These are phyloP conservation scores for Xanthia togata DNA, from an alignment of 2,888 invertebrate genomes.

Conservation along the genomic window DNA sequence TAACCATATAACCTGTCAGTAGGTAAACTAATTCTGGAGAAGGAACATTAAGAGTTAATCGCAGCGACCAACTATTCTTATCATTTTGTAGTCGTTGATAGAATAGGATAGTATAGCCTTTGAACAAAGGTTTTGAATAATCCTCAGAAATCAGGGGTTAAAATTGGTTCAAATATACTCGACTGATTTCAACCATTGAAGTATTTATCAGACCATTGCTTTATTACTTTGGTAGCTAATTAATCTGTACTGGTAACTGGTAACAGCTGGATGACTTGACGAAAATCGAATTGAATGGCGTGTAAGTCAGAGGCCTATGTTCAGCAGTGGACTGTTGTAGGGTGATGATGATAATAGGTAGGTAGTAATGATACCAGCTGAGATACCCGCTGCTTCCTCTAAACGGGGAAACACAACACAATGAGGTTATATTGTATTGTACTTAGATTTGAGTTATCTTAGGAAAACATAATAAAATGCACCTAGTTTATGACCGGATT, in stretches of 20 bases:
- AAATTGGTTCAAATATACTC: neutral
- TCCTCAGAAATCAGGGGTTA: neutral
- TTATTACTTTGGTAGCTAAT: too few relatives aligned
- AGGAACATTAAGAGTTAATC: too few relatives aligned
- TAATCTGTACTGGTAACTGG: neutral
- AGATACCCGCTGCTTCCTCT: slow-evolving; percentile 6
- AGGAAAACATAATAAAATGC: slow-evolving; percentile 7
- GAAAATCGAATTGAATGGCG: neutral
- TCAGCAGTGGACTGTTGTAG: neutral
- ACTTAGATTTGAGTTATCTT: slow-evolving; percentile 29
- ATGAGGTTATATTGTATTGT: neutral
- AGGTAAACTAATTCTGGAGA: too few relatives aligned
- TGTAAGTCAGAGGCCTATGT: neutral
- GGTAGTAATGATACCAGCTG: neutral
- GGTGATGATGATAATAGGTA: neutral
- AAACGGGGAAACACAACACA: slow-evolving; percentile 4
- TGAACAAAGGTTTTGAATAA: too few relatives aligned
- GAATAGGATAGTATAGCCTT: too few relatives aligned
- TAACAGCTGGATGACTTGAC: neutral
- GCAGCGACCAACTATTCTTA: too few relatives aligned
- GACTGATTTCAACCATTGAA: neutral
- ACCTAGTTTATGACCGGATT: neutral
- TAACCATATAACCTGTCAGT: too few relatives aligned
- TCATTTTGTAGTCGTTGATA: too few relatives aligned
- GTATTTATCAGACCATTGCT: neutral